Evolutionary conservation across 2,113 vertebrate genomes (phyloP), one percentile per base, ranked within the genome.

Genomic region (Kryptolebias marmoratus): DNA sequence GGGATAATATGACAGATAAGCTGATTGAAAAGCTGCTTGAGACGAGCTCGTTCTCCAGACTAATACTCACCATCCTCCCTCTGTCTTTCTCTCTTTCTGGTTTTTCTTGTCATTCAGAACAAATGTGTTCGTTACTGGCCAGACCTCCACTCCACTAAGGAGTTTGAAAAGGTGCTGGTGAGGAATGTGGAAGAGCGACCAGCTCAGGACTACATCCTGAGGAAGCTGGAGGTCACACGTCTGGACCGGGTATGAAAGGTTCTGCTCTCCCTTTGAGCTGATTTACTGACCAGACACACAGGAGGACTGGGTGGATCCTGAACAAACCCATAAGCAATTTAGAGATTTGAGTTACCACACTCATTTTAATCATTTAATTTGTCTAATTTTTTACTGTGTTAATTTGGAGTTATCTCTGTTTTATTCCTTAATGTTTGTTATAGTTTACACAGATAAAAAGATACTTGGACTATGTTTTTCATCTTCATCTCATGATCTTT

Each of bases 51-150:
- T 61, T 81, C 78, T 82, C 83, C 73, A 59, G 28, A 73, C 77
- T 86, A 79, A 90, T 87, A 61, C 76, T 45, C 27, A 6, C 13
- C 70, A 30, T 60, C 68, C 68, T 62, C 44, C 50, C 9, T 15
- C n/a, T 14, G 11, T 48, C 68, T 57, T 16, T 48, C 39, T 53
- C 48, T 36, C 11, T 22, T 28, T 47, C 47, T 30, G 1, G 36
- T n/a, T 54, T 44, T 50, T 0, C 44, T 22, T 68, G 14, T 45
- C 12, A 42, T 68, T n/a, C 85, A 96, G 96, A 96, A 96, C 87
- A 96, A 96, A 79, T 97, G 96, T 74, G 95, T 95, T 65, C 86
- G 91, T 1, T 95, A 96, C 89, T 96, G 95, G 96, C 95, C 96
- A 0, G 94, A 96, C 72, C 80, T 89, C 16, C 53, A 93, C 0